phyloP scores from a whole-genome alignment of 2,888 invertebrate genomes.

The Mimumesa dahlbomi region DNA sequence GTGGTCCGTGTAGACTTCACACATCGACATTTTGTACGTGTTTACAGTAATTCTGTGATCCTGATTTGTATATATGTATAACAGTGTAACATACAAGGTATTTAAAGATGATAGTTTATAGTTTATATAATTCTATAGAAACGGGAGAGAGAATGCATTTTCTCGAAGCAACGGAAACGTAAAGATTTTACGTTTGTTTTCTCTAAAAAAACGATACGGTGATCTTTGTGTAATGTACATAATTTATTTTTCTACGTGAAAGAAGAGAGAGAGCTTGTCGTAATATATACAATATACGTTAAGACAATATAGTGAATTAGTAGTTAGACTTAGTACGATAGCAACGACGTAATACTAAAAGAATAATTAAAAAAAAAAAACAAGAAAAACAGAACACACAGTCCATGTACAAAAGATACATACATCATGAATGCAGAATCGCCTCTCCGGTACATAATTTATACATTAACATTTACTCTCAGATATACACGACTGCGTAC shows the following conservation, averaged over 20 bases:
- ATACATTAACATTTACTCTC: constrained; percentile 23
- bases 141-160: constrained; percentile 47
- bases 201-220: too few species aligned
- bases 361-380: constrained; percentile 9
- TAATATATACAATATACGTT: constrained; percentile 33
- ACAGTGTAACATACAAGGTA: constrained; percentile 30
- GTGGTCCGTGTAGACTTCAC: constrained; percentile 27
- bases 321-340: constrained; percentile 18
- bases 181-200: constrained; percentile 35
- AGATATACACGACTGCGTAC: constrained; percentile 36
- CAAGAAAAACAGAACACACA: constrained; percentile 3
- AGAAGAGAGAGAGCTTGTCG: constrained; percentile 34
- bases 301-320: constrained; percentile 13
- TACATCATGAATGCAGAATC: constrained; percentile 11
- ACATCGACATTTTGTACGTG: constrained; percentile 23
- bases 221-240: constrained; percentile 52
- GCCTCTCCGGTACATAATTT: constrained; percentile 36
- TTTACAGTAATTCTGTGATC: constrained; percentile 65
- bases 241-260: constrained; percentile 63
- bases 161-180: constrained; percentile 16
- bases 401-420: constrained; percentile 31
- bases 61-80: constrained; percentile 60
- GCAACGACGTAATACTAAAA: too few species aligned
- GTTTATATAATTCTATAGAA: constrained; percentile 18
- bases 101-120: constrained; percentile 37